Evolutionary conservation across 1,140 invertebrate species (phyloP).

Genomic region (Maniola jurtina): DNA sequence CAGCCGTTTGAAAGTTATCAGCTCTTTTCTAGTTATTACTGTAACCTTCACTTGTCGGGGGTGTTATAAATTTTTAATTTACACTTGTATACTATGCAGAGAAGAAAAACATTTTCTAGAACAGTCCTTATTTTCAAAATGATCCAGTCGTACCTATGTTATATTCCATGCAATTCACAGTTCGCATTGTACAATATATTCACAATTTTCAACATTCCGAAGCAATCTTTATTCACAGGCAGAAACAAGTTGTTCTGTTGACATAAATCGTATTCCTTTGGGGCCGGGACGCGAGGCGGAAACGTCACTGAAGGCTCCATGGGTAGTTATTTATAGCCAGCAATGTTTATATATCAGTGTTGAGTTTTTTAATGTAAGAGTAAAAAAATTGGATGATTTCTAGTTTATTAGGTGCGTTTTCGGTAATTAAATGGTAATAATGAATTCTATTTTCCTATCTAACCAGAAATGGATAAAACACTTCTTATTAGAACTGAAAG

Average conservation of each 20-base stretch:
- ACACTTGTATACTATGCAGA: too few species aligned
- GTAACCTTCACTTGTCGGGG: too few species aligned
- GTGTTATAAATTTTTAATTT: too few species aligned
- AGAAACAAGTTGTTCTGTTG: slow-evolving; percentile 51
- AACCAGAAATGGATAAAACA: too few species aligned
- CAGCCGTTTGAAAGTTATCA: too few species aligned
- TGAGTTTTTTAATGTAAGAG: slow-evolving; percentile 9
- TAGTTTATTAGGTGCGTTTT: background rate
- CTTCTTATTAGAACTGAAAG: too few species aligned
- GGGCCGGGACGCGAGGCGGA: slow-evolving; percentile 45
- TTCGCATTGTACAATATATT: slow-evolving; percentile 16
- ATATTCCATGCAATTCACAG: slow-evolving; percentile 1
- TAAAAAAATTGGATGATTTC: background rate
- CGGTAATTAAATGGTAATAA: too few species aligned
- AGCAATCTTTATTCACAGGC: slow-evolving; percentile 24
- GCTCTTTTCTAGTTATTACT: too few species aligned
- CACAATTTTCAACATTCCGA: slow-evolving; percentile 29
- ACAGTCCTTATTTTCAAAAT: slow-evolving; percentile 1
- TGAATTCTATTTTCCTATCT: too few species aligned
- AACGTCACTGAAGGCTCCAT: slow-evolving; percentile 52
- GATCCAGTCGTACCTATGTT: background rate
- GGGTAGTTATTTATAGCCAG: slow-evolving; percentile 54
- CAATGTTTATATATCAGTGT: slow-evolving; percentile 21
- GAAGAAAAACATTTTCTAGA: background rate
- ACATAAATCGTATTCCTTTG: slow-evolving; percentile 57